phyloP scores from a whole-genome alignment of 2,113 vertebrate species.

The Sciurus niger region DNA sequence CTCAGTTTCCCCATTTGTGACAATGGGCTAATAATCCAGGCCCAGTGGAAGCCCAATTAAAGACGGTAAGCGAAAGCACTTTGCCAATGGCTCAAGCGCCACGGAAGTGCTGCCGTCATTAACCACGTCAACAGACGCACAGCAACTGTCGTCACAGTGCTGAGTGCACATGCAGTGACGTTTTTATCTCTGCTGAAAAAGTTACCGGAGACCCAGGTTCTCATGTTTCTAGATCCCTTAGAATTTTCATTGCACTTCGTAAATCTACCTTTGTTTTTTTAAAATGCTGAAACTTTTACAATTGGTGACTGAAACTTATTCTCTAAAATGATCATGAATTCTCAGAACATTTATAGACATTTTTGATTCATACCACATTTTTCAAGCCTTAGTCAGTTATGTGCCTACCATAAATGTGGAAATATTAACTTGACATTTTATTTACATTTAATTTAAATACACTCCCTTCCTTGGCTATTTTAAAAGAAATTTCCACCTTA shows the following conservation, averaged over 20 bases:
- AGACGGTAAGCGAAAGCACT: not conserved
- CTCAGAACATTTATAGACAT: not conserved
- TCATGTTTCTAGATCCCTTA: not conserved
- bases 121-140: not conserved
- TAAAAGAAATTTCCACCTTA: constrained; percentile 20
- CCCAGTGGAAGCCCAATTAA: not conserved
- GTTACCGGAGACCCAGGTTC: constrained; percentile 34
- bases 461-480: not conserved
- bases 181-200: constrained; percentile 48
- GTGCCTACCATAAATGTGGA: not conserved
- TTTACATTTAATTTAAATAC: not conserved
- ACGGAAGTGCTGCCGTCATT: constrained; percentile 39
- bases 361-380: not conserved
- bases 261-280: not conserved
- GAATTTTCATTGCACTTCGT: not conserved
- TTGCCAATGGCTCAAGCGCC: not conserved
- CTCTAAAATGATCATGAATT: not conserved
- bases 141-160: constrained; percentile 8
- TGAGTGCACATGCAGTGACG: constrained; percentile 36
- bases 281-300: constrained; percentile 14
- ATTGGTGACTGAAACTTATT: constrained; percentile 14
- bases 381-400: not conserved
- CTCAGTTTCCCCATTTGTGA: not conserved
- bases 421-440: constrained; percentile 29
- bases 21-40: not conserved